phyloP scores from a whole-genome alignment of 2,888 invertebrate species.

The Melinaea marsaeus region DNA sequence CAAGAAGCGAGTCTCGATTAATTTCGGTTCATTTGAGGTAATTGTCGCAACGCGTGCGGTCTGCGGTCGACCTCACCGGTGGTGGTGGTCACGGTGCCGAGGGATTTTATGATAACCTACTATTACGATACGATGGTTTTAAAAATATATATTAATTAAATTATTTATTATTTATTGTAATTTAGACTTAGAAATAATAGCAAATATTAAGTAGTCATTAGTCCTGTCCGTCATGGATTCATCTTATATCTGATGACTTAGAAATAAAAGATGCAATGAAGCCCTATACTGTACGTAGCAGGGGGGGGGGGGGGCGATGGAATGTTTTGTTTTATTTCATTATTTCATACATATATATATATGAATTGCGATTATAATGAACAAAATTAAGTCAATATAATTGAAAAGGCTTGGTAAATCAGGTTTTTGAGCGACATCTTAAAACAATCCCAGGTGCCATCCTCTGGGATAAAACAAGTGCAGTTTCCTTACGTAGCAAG shows the following conservation, averaged over 20 bases:
- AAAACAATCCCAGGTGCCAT: neutral
- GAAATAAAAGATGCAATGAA: too few relatives aligned
- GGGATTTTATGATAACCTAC: constrained; percentile 18
- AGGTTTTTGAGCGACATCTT: neutral
- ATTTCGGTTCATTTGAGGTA: constrained; percentile 78
- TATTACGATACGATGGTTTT: neutral
- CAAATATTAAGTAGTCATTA: too few relatives aligned
- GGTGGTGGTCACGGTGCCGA: constrained; percentile 29
- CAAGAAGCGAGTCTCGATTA: constrained; percentile 76
- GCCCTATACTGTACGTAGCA: too few relatives aligned
- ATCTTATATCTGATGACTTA: neutral
- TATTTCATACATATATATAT: too few relatives aligned
- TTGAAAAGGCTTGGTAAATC: too few relatives aligned
- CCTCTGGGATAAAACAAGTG: constrained; percentile 46
- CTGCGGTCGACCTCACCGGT: constrained; percentile 48
- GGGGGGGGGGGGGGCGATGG: too few relatives aligned
- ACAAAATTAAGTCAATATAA: too few relatives aligned
- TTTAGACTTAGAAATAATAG: too few relatives aligned
- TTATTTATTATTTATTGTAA: neutral
- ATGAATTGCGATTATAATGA: too few relatives aligned
- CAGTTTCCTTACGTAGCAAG: constrained; percentile 56
- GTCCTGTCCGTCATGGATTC: neutral
- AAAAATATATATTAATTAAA: neutral
- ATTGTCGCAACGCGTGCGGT: constrained; percentile 72
- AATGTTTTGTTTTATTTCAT: too few relatives aligned